phyloP scores from a whole-genome alignment of 2,797 vertebrate species.

The Chrosomus eos region DNA sequence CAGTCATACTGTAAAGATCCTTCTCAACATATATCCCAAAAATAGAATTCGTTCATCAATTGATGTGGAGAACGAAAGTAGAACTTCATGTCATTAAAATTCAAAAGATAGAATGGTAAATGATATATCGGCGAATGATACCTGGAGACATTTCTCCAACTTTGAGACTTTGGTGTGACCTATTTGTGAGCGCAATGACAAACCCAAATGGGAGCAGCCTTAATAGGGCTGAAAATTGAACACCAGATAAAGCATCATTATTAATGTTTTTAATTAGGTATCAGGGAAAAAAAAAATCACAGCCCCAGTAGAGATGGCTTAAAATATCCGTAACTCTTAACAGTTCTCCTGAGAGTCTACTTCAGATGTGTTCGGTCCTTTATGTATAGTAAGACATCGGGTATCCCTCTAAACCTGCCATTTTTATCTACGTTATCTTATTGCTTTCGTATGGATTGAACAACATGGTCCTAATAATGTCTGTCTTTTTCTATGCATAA shows the following conservation, averaged over 20 bases:
- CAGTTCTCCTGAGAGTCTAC: conserved; percentile 66
- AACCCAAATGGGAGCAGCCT: conserved; percentile 74
- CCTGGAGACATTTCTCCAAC: conserved; percentile 64
- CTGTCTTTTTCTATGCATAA: background rate
- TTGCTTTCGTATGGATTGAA: background rate
- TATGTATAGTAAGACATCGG: conserved; percentile 65
- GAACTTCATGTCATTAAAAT: background rate
- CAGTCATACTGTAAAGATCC: background rate
- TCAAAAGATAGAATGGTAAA: conserved; percentile 23
- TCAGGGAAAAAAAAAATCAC: conserved; percentile 59
- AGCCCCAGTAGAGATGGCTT: conserved; percentile 70
- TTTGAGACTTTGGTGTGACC: conserved; percentile 72
- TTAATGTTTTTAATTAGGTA: conserved; percentile 84
- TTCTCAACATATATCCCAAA: background rate
- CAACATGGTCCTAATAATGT: background rate
- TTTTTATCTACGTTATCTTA: conserved; percentile 18
- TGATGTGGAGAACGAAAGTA: background rate
- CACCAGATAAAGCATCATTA: conserved; percentile 80
- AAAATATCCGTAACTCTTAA: conserved; percentile 69
- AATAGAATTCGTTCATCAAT: background rate
- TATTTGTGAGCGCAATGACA: conserved; percentile 72
- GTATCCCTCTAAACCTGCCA: conserved; percentile 62
- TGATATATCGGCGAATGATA: conserved; percentile 43
- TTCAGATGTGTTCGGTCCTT: conserved; percentile 54
- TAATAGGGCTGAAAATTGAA: conserved; percentile 81